Percentiles rank a stretch among this genome's conserved stretches.
phyloP scores from a whole-genome alignment of 2,113 vertebrate genomes.

The Xiphophorus couchianus region DNA sequence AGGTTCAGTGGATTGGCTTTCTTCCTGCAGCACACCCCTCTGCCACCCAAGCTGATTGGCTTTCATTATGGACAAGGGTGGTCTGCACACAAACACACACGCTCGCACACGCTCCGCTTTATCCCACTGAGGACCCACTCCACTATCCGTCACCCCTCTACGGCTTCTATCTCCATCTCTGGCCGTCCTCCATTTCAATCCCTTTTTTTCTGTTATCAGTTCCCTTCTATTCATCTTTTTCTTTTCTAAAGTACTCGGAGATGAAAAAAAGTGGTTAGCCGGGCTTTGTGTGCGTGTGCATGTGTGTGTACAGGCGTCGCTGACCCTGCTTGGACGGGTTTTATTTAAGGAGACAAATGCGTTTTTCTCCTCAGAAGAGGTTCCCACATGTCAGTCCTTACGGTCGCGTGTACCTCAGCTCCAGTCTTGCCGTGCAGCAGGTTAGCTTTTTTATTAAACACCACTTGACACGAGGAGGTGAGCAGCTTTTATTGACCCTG shows the following conservation, averaged over 20 bases:
- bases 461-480: conserved; percentile 53
- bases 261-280: conserved; percentile 46
- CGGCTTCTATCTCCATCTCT: conserved; percentile 48
- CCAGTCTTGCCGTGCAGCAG: conserved; percentile 2
- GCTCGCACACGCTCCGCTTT: conserved; percentile 9
- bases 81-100: conserved; percentile 33
- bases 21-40: conserved; percentile 62
- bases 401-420: conserved; percentile 32
- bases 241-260: conserved; percentile 30
- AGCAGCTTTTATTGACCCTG: conserved; percentile 54
- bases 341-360: conserved; percentile 40
- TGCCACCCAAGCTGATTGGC: conserved; percentile 71
- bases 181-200: conserved; percentile 57
- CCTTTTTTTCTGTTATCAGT: conserved; percentile 31
- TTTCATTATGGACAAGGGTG: conserved; percentile 69
- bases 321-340: conserved; percentile 10
- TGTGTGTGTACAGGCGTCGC: conserved; percentile 11
- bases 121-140: conserved; percentile 56
- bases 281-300: conserved; percentile 30
- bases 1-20: conserved; percentile 70
- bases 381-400: conserved; percentile 11
- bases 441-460: conserved; percentile 60
- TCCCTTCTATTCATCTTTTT: conserved; percentile 43
- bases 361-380: conserved; percentile 7
- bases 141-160: conserved; percentile 34